Base-by-base conservation (phyloP, 2,888 invertebrate genomes). In the Nasonia oneida region DNA sequence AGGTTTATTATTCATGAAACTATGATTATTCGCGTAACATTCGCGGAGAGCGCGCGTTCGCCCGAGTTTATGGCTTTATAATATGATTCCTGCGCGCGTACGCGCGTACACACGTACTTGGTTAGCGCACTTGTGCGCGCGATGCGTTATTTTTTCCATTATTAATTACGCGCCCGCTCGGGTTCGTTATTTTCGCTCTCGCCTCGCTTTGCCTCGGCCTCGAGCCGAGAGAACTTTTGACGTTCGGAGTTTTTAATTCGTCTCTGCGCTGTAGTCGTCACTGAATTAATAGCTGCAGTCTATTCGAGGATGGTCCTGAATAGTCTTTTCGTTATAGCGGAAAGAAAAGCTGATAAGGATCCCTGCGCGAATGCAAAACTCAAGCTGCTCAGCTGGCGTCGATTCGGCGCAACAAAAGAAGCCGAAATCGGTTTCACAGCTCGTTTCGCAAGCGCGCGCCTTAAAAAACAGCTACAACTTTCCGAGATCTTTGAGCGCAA, bases 1-100 rank as follows among this genome's bases (percentile, higher is more conserved):
- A 64, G 73, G 67, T 85, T 87, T 87, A 87, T 87, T 87, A 85
- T 87, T 87, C 85, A 85, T 87, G 85, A 85, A 87, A 87, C 79
- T 83, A 87, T 87, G 85, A 85, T 87, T 87, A 87, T 85, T 85
- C 74, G 83, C 81, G 78, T 81, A 83, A 87, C 77, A 83, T 87
- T 81, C 61, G 61, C 70, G 79, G 23, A 23, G 57, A 15, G 81
- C 23, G 50, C 39, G 53, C 74, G 79, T 15, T 75, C 80, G 37
- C 33, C 50, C 75, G 57, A 84, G 76, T 84, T 87, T 87, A 87
- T 64, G 79, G 82, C 73, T 83, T 83, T 87, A 81, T 85, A 87
- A 82, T 84, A 75, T 64, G 75, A 81, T 76, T 76, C 70, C 37
- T 6, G 4, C 70, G 6, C 15, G n/a, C 47, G 47, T 23, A 71